Percentiles rank a stretch among this genome's conserved stretches.
These are phyloP conservation scores for Pseudopodoces humilis DNA, from an alignment of 2,113 vertebrate genomes.

Conservation along the genomic window DNA sequence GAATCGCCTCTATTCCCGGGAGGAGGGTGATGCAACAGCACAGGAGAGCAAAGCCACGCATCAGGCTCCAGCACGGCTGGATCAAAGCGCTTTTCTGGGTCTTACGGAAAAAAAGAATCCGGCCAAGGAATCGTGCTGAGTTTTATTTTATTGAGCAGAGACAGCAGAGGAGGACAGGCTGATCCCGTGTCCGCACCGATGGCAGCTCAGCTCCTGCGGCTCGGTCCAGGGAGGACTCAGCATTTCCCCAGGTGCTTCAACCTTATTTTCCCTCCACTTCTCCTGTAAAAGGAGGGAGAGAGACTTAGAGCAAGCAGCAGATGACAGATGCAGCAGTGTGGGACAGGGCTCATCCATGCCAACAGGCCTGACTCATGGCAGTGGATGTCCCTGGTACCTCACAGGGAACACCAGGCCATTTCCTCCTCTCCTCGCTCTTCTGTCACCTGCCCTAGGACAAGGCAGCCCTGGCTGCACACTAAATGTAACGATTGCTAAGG, in stretches of 20 bases:
- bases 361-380: neutral
- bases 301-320: neutral
- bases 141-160: constrained; percentile 56
- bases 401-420: neutral
- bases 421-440: neutral
- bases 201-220: neutral
- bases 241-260: constrained; percentile 61
- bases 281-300: constrained; percentile 24
- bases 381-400: neutral
- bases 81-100: neutral
- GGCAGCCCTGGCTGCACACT: neutral
- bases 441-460: neutral
- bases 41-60: neutral
- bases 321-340: neutral
- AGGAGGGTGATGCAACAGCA: neutral
- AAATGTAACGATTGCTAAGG: neutral
- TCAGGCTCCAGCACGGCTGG: neutral
- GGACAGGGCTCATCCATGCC: neutral
- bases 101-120: neutral
- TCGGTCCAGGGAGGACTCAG: neutral
- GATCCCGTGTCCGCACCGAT: neutral
- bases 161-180: neutral
- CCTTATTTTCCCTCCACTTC: constrained; percentile 50
- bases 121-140: neutral
- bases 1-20: neutral